Conservation (phyloP, 2,888 invertebrate species). For the Drosophila quasianomalipes region DNA sequence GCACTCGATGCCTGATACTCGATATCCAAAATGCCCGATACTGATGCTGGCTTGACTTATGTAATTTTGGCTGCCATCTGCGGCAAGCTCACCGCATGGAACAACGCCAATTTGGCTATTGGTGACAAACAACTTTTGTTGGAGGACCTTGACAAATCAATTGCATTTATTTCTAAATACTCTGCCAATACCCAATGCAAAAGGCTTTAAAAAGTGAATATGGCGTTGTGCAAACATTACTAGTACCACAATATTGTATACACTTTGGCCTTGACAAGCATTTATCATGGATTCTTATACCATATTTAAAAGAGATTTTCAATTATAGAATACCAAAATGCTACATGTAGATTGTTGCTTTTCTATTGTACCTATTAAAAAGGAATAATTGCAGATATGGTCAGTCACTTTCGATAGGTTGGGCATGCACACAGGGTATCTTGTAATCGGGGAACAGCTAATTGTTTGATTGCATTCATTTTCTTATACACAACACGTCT, state of each 20-base stretch:
- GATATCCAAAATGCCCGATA: slow-evolving; percentile 3
- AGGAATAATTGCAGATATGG: neutral
- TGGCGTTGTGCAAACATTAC: neutral
- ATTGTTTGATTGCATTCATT: neutral
- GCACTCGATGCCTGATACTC: slow-evolving; percentile 3
- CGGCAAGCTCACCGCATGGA: slow-evolving; percentile 26
- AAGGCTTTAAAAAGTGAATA: neutral
- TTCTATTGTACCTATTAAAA: too few relatives aligned
- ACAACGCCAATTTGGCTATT: slow-evolving; percentile 77
- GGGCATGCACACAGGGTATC: neutral
- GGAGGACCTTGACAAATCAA: slow-evolving; percentile 40
- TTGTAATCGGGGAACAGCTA: neutral
- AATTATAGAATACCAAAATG: too few relatives aligned
- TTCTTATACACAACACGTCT: neutral
- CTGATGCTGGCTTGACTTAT: slow-evolving; percentile 23
- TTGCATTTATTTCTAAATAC: slow-evolving; percentile 6
- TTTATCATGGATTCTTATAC: too few relatives aligned
- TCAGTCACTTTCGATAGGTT: neutral
- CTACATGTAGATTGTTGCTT: too few relatives aligned
- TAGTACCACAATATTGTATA: neutral
- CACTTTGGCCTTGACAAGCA: too few relatives aligned
- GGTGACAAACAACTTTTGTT: slow-evolving; percentile 82
- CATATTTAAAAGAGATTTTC: too few relatives aligned
- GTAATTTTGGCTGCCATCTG: slow-evolving; percentile 39
- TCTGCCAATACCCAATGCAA: neutral